phyloP scores from a whole-genome alignment of 2,113 vertebrate species.

The Plectropomus leopardus region DNA sequence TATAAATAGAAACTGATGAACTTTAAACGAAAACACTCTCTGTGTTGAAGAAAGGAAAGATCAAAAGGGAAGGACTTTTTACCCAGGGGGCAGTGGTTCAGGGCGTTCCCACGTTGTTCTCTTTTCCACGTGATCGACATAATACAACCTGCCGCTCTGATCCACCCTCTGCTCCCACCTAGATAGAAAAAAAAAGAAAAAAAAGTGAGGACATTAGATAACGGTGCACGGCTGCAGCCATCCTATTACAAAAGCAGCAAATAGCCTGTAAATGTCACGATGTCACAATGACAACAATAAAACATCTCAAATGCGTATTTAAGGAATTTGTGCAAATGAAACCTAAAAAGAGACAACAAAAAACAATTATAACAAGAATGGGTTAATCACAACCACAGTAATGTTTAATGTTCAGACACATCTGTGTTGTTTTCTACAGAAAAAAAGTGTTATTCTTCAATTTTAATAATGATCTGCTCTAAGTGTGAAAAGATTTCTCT shows the following conservation, averaged over 20 bases:
- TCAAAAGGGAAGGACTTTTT: conserved; percentile 47
- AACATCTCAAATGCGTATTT: background rate
- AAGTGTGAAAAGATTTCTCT: background rate
- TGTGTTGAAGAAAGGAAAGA: conserved; percentile 10
- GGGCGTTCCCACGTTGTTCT: conserved; percentile 98
- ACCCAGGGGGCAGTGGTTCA: conserved; percentile 95
- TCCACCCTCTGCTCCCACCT: conserved; percentile 99
- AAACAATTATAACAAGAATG: background rate
- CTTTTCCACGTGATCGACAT: conserved; percentile 98
- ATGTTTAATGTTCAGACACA: background rate
- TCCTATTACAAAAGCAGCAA: background rate
- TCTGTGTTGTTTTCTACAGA: background rate
- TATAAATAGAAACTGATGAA: background rate
- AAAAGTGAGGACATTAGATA: conserved; percentile 1
- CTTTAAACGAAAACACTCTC: background rate
- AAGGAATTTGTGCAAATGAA: conserved; percentile 10
- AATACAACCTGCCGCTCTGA: conserved; percentile 94
- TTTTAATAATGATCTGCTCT: background rate
- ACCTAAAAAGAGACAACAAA: background rate
- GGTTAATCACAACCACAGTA: background rate
- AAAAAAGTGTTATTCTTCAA: background rate
- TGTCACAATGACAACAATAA: conserved; percentile 5
- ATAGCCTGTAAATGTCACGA: background rate
- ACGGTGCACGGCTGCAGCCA: conserved; percentile 20
- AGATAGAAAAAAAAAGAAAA: conserved; percentile 59